Evolutionary conservation across 2,888 invertebrate species (phyloP).

Genomic region (Phalera bucephala): DNA sequence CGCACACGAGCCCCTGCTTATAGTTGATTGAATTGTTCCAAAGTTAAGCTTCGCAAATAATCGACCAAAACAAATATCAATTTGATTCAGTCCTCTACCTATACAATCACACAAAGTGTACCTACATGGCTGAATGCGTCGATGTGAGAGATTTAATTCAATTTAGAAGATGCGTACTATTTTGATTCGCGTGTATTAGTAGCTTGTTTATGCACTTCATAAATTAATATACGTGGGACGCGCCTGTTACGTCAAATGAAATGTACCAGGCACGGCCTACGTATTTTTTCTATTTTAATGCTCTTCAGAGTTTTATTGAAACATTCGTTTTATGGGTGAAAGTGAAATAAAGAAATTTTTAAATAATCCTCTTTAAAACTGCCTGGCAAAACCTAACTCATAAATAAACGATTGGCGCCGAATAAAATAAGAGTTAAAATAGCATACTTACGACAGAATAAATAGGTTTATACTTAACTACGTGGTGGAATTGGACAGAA

Average conservation of each 20-base stretch:
- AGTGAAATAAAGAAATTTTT: too few species aligned
- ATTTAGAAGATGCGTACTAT: slow-evolving; percentile 27
- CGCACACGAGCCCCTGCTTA: slow-evolving; percentile 44
- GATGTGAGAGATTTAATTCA: slow-evolving; percentile 32
- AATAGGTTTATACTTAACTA: too few species aligned
- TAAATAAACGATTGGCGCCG: too few species aligned
- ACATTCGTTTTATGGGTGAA: too few species aligned
- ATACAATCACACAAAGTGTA: slow-evolving; percentile 28
- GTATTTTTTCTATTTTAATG: too few species aligned
- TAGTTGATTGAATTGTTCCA: slow-evolving; percentile 62
- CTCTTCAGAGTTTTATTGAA: too few species aligned
- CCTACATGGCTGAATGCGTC: slow-evolving; percentile 6
- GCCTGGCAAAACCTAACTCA: too few species aligned
- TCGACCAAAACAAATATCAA: slow-evolving; percentile 63
- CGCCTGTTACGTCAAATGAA: too few species aligned
- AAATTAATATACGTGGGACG: slow-evolving; percentile 12
- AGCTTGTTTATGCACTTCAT: slow-evolving; percentile 16
- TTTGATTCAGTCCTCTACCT: slow-evolving; percentile 46
- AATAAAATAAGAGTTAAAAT: too few species aligned
- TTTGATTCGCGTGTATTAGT: slow-evolving; percentile 19
- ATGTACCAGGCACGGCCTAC: too few species aligned
- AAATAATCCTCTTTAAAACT: too few species aligned
- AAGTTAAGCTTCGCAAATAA: slow-evolving; percentile 70
- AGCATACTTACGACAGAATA: too few species aligned
- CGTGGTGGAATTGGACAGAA: neutral